A percentile compares a stretch with the other conserved stretches of the same genome.
Conservation (phyloP, 2,888 invertebrate genomes). For the Lasioglossum villosulum region DNA sequence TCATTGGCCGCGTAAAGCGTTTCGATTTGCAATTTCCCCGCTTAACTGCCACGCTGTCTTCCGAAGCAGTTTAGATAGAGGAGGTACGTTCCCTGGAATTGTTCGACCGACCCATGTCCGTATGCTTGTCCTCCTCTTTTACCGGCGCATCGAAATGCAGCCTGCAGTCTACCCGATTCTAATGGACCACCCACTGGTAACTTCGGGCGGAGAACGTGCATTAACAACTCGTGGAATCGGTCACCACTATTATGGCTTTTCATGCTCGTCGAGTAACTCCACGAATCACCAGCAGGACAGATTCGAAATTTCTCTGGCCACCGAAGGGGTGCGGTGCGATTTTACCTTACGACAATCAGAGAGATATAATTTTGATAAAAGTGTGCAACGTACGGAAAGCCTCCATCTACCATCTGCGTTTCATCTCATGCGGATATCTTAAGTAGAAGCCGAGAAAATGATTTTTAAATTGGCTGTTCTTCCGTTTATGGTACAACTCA, state of each 20-base stretch:
- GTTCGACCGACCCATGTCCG: conserved; percentile 24
- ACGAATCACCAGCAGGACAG: background rate
- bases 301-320: background rate
- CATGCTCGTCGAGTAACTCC: conserved; percentile 34
- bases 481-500: too few relatives aligned
- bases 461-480: too few relatives aligned
- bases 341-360: background rate
- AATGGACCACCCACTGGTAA: conserved; percentile 42
- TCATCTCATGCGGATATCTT: background rate
- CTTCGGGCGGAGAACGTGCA: conserved; percentile 54
- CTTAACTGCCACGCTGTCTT: conserved; percentile 77
- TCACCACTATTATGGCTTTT: conserved; percentile 33
- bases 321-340: background rate
- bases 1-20: conserved; percentile 80
- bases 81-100: conserved; percentile 59
- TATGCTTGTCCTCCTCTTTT: conserved; percentile 19
- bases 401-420: background rate
- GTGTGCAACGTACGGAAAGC: background rate
- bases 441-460: background rate
- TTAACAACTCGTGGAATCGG: conserved; percentile 46
- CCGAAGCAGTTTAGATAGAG: conserved; percentile 71
- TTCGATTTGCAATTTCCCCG: conserved; percentile 80
- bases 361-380: background rate
- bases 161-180: conserved; percentile 45
- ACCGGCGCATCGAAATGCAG: conserved; percentile 25